Percentiles rank a stretch among this genome's conserved stretches.
These are phyloP conservation scores for Nasua narica DNA, from an alignment of 2,797 vertebrate genomes.

Conservation along the genomic window DNA sequence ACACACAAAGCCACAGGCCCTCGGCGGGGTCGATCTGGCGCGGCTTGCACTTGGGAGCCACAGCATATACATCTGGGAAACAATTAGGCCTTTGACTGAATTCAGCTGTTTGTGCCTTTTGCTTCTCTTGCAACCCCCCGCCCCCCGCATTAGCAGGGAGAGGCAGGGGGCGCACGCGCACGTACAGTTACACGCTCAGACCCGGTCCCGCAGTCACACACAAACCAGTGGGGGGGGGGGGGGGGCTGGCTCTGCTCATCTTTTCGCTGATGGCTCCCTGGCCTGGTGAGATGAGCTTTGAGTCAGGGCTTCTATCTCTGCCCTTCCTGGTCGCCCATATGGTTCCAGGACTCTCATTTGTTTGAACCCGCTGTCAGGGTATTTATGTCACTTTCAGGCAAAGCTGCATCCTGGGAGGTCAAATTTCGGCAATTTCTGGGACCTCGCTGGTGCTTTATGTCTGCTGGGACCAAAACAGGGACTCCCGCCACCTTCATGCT, in stretches of 20 bases:
- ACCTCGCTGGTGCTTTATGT: slow-evolving; percentile 3
- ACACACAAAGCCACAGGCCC: slow-evolving; percentile 63
- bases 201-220: background rate
- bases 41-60: background rate
- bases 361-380: background rate
- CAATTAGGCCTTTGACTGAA: slow-evolving; percentile 57
- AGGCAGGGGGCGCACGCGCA: background rate
- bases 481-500: background rate
- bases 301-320: background rate
- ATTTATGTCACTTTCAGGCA: background rate
- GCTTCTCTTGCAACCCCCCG: background rate
- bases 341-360: slow-evolving; percentile 1
- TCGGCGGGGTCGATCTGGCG: slow-evolving; percentile 37
- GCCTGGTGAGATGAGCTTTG: slow-evolving; percentile 18
- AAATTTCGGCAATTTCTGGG: background rate
- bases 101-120: slow-evolving; percentile 53
- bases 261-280: background rate
- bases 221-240: background rate
- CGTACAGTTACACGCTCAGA: background rate
- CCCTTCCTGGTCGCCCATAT: background rate
- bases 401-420: background rate
- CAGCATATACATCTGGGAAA: slow-evolving; percentile 34
- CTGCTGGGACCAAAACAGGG: background rate
- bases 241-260: background rate
- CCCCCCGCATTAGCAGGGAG: background rate